These are phyloP conservation scores for Kryptolebias ocellatus DNA, from an alignment of 2,797 vertebrate genomes.

Conservation along the genomic window DNA sequence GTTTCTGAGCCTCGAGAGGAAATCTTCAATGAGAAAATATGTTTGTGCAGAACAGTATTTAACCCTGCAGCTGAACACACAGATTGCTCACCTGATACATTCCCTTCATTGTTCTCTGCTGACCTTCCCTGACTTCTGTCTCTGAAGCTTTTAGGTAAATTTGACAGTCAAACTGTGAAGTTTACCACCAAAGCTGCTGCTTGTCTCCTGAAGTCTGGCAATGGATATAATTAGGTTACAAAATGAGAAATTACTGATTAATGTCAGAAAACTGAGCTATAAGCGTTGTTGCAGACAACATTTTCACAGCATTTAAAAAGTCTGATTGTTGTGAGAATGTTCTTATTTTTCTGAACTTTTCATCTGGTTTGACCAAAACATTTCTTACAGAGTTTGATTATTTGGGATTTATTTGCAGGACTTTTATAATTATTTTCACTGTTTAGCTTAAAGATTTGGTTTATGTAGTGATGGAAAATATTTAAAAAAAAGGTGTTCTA, in stretches of 20 bases:
- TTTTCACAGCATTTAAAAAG: background rate
- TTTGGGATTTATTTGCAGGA: no score
- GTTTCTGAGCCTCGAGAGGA: background rate
- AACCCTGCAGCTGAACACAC: background rate
- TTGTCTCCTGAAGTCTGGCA: background rate
- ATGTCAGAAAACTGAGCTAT: background rate
- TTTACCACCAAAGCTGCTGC: background rate
- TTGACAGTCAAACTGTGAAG: background rate
- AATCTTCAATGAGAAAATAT: background rate
- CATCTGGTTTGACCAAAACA: no score
- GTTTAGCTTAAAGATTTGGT: no score
- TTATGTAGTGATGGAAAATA: no score
- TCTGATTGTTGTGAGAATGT: background rate
- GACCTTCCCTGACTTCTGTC: no score
- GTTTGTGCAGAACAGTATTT: background rate
- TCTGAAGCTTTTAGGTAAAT: background rate
- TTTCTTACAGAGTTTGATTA: no score
- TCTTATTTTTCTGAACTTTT: background rate
- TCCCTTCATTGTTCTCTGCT: background rate
- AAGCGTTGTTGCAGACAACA: background rate
- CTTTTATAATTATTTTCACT: no score
- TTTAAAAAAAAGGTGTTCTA: no score
- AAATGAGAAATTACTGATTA: slow-evolving; percentile 9
- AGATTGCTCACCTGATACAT: background rate
- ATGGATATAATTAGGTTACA: slow-evolving; percentile 7